phyloP scores from a whole-genome alignment of 1,140 invertebrate species.

The Thaumetopoea pityocampa region DNA sequence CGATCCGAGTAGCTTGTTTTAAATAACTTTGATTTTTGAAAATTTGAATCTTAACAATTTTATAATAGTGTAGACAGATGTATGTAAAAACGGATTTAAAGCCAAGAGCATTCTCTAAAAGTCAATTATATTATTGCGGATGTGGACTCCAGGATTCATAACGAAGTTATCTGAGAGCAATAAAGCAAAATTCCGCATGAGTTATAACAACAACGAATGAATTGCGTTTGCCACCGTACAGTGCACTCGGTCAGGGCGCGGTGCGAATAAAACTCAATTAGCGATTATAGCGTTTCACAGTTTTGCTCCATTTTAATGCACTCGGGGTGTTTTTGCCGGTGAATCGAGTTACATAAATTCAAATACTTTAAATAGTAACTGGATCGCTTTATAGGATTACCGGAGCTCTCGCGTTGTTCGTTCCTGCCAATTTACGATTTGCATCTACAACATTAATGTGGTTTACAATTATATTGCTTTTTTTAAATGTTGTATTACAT shows the following conservation, averaged over 20 bases:
- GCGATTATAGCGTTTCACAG: conserved; percentile 41
- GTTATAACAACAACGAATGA: conserved; percentile 22
- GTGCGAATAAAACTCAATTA: conserved; percentile 48
- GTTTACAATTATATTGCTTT: neutral
- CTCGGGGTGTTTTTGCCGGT: conserved; percentile 24
- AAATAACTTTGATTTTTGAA: no score
- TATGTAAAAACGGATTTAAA: no score
- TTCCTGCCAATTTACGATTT: neutral
- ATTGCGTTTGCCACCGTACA: conserved; percentile 12
- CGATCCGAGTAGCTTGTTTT: no score
- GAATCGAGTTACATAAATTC: conserved; percentile 25
- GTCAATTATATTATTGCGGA: no score
- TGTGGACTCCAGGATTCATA: no score
- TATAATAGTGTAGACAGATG: no score
- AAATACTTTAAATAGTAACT: conserved; percentile 12
- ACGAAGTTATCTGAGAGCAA: conserved; percentile 12
- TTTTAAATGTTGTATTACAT: no score
- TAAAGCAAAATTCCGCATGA: conserved; percentile 17
- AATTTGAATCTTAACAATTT: no score
- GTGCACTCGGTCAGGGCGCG: conserved; percentile 20
- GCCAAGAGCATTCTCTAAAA: no score
- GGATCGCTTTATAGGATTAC: conserved; percentile 3
- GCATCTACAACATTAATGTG: no score
- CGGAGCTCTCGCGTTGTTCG: neutral
- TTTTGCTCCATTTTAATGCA: conserved; percentile 41